A percentile compares a stretch with the other conserved stretches of the same genome.
Evolutionary conservation across 2,888 invertebrate genomes (phyloP).

Genomic region (Argyra leucocephala): DNA sequence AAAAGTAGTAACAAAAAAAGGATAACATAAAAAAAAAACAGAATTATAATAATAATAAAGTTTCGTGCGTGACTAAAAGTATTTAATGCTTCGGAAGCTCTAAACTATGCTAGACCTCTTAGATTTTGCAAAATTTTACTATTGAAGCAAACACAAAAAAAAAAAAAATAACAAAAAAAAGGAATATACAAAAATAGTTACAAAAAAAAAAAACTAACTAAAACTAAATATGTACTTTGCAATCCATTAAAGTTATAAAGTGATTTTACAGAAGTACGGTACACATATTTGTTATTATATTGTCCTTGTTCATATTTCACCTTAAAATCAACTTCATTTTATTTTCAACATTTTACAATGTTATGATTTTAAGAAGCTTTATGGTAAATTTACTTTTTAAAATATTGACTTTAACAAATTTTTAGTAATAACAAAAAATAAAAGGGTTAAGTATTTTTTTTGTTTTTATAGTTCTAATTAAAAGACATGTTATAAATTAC

Average conservation of each 20-base stretch:
- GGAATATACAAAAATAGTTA: background rate
- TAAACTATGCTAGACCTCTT: slow-evolving; percentile 12
- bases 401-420: too few relatives aligned
- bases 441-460: too few relatives aligned
- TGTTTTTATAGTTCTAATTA: too few relatives aligned
- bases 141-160: background rate
- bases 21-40: background rate
- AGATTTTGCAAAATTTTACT: background rate
- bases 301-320: background rate
- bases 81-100: slow-evolving; percentile 15
- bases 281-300: background rate
- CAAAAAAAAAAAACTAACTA: too few relatives aligned
- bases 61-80: slow-evolving; percentile 19
- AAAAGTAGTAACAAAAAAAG: slow-evolving; percentile 5
- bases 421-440: too few relatives aligned
- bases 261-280: background rate
- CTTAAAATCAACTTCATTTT: background rate
- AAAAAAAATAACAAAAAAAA: background rate
- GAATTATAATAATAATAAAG: background rate
- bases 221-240: too few relatives aligned
- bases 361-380: too few relatives aligned
- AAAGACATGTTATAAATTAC: too few relatives aligned
- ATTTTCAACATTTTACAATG: too few relatives aligned
- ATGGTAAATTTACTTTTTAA: too few relatives aligned
- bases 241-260: too few relatives aligned